Conservation (phyloP, 2,888 invertebrate genomes). For the Branchipolynoe longqiensis region DNA sequence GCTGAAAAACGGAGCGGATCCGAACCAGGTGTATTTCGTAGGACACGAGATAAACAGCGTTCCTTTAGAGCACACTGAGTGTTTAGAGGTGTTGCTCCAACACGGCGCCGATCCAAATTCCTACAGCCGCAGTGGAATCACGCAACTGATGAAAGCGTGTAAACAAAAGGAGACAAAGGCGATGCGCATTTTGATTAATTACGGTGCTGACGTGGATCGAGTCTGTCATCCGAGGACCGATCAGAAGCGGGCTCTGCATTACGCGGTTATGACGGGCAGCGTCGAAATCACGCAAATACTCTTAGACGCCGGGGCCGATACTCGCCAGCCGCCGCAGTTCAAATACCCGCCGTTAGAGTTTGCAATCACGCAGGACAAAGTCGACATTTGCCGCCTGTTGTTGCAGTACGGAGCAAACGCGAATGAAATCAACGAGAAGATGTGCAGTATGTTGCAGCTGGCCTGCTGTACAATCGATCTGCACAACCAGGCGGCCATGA, state of each 20-base stretch:
- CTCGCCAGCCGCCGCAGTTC: constrained; percentile 85
- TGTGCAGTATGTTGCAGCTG: constrained; percentile 81
- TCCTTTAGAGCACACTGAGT: constrained; percentile 88
- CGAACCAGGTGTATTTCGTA: constrained; percentile 95
- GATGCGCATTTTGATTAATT: constrained; percentile 86
- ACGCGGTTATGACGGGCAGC: constrained; percentile 91
- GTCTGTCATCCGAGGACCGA: constrained; percentile 93
- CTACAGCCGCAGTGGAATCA: constrained; percentile 91
- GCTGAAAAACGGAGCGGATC: constrained; percentile 92
- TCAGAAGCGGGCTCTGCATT: constrained; percentile 92
- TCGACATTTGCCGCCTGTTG: constrained; percentile 76
- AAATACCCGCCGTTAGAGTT: constrained; percentile 91
- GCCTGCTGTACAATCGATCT: constrained; percentile 79
- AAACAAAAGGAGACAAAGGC: constrained; percentile 81
- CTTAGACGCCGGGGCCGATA: constrained; percentile 90
- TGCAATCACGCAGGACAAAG: constrained; percentile 86
- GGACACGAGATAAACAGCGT: constrained; percentile 94
- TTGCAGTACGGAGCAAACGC: constrained; percentile 83
- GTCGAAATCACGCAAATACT: constrained; percentile 88
- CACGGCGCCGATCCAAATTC: constrained; percentile 95
- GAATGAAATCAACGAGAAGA: constrained; percentile 81
- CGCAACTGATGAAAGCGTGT: constrained; percentile 95
- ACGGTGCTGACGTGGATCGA: constrained; percentile 93
- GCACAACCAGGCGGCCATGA: constrained; percentile 73
- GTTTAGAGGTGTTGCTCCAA: constrained; percentile 86